Evolutionary conservation across 2,113 vertebrate species (phyloP), one percentile per base, ranked within the genome.

Genomic region (Pungitius pungitius): DNA sequence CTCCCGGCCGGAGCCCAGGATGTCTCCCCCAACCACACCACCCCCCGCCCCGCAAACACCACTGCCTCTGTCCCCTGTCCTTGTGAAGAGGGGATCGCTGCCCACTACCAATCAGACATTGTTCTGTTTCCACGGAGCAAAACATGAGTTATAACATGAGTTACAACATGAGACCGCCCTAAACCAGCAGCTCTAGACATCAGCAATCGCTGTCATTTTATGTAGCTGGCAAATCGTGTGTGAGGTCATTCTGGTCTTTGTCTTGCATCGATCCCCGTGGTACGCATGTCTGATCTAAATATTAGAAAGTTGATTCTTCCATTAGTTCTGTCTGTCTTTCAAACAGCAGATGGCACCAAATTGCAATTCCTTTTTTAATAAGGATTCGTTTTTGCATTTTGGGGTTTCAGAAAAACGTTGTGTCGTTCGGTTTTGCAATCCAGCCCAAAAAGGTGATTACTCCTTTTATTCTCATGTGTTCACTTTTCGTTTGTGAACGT

Each of bases 401-500:
- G 22, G 37, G 18, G 2, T 63, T 57, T 64, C n/a, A 15, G 24
- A 15, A 15, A 39, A 10, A n/a, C 60, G 63, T 69, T 69, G 67
- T 73, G 52, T 45, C 26, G 58, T 58, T 83, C 61, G 54, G 51
- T 77, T 82, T 73, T 51, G 68, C 64, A 70, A 71, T 63, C 72
- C 72, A 35, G 55, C 63, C 71, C 30, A 30, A 30, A 30, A 30
- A 30, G 30, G 30, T 5, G 30, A 30, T 30, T 30, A 30, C 30
- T 30, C n/a, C n/a, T n/a, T n/a, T n/a, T n/a, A n/a, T 30, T 30
- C 30, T 30, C 5, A 2, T 30, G 30, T 30, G 30, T 30, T 3
- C 30, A 30, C 78, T 78, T 83, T 81, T 66, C 73, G 60, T 70
- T 77, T 67, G 69, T 47, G 78, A 69, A 72, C 59, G 43, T 58